Percentiles rank a stretch among this genome's conserved stretches.
Evolutionary conservation across 2,113 vertebrate species (phyloP).

Genomic region (Aptenodytes patagonicus): DNA sequence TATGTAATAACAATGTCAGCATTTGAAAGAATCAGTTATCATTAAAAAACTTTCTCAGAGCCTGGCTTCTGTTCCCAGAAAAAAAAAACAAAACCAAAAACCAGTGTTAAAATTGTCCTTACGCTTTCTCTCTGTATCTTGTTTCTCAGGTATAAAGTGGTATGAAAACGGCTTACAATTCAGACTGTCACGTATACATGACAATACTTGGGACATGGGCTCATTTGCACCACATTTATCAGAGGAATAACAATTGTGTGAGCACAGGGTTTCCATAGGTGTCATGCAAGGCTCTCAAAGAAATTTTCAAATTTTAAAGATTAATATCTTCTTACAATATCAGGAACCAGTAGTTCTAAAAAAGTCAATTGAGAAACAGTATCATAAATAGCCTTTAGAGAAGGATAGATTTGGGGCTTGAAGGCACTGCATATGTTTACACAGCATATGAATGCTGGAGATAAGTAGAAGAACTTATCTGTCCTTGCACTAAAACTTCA

Average conservation of each 20-base stretch:
- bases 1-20: neutral
- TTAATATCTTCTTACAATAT: neutral
- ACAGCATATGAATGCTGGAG: neutral
- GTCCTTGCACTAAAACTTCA: neutral
- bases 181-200: neutral
- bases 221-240: neutral
- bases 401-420: neutral
- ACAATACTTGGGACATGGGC: too few relatives aligned
- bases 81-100: neutral
- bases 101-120: neutral
- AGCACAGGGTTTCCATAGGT: neutral
- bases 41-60: neutral
- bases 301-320: neutral
- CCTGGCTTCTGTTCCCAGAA: neutral
- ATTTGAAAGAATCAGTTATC: neutral
- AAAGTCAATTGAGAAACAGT: neutral
- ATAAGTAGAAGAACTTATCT: neutral
- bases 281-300: neutral
- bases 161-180: neutral
- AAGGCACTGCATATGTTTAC: neutral
- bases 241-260: neutral
- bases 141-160: neutral
- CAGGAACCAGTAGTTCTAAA: neutral
- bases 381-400: neutral
- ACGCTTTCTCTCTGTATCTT: neutral